A percentile compares a stretch with the other conserved stretches of the same genome.
phyloP scores from a whole-genome alignment of 2,888 invertebrate genomes.

The Plagiodera versicolora region DNA sequence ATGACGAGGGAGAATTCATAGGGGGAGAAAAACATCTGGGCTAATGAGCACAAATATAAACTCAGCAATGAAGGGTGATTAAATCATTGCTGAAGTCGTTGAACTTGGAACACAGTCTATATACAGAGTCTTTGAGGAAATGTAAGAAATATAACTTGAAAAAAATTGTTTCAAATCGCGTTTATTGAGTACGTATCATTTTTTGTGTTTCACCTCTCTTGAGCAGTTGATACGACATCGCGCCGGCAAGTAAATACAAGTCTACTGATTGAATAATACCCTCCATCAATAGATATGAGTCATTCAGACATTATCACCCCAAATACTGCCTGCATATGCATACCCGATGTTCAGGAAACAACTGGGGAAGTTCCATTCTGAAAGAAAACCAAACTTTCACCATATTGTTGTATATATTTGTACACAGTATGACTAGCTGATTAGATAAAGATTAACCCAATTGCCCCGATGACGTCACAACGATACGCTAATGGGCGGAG shows the following conservation, averaged over 20 bases:
- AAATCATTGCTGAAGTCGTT: too few relatives aligned
- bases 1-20: background rate
- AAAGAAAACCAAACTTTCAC: background rate
- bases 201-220: background rate
- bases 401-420: background rate
- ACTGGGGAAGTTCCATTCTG: background rate
- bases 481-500: background rate
- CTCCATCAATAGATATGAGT: constrained; percentile 11
- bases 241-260: background rate
- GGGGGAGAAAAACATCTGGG: background rate
- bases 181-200: too few relatives aligned
- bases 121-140: too few relatives aligned
- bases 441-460: background rate
- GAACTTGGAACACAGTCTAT: too few relatives aligned
- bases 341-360: background rate
- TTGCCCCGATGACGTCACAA: background rate
- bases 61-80: too few relatives aligned
- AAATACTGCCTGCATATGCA: background rate
- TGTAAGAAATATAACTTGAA: too few relatives aligned
- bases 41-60: background rate
- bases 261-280: constrained; percentile 11
- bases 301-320: constrained; percentile 10
- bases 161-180: too few relatives aligned
- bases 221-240: background rate
- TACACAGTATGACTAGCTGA: background rate